Conservation (phyloP, 1,140 invertebrate species). For the Andricus grossulariae region DNA sequence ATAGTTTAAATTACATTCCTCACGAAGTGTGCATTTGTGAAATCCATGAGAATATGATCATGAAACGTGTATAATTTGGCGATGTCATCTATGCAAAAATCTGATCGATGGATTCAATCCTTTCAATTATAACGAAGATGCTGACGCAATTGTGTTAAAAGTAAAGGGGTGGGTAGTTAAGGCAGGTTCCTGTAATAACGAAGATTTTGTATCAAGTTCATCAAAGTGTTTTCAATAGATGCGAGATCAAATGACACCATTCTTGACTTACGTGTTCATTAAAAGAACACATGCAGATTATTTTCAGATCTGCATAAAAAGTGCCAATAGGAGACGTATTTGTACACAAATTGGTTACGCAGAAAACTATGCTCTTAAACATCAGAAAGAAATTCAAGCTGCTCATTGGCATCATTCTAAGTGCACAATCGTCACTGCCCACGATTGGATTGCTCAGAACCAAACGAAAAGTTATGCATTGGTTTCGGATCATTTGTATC, state of each 20-base stretch:
- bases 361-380: too few relatives aligned
- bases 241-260: neutral
- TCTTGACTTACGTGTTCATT: neutral
- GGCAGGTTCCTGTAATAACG: neutral
- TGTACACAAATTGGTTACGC: neutral
- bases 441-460: neutral
- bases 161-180: neutral
- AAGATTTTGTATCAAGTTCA: neutral
- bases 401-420: too few relatives aligned
- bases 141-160: neutral
- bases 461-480: constrained; percentile 3
- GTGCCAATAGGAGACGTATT: too few relatives aligned
- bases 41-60: neutral
- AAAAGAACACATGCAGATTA: neutral
- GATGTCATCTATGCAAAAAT: neutral
- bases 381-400: too few relatives aligned
- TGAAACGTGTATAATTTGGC: neutral
- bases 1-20: neutral
- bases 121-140: neutral
- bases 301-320: too few relatives aligned
- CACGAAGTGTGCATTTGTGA: neutral
- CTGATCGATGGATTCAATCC: neutral
- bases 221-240: neutral
- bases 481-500: neutral
- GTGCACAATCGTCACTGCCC: neutral